Evolutionary conservation across 2,888 invertebrate genomes (phyloP), one percentile per base, ranked within the genome.

Genomic region (Pristionchus maxplancki): DNA sequence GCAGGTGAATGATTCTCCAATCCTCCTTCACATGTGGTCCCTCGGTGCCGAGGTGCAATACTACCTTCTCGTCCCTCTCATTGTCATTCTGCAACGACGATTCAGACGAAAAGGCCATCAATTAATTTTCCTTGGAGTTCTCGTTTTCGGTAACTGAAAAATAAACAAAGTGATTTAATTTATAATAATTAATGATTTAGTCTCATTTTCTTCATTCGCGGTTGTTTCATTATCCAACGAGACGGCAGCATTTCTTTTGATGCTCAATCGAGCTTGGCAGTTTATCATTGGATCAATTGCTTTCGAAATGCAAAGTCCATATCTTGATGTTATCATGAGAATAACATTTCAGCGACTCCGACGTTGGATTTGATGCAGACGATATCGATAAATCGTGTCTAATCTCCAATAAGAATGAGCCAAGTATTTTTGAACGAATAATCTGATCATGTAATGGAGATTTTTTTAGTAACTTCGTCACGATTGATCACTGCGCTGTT

Each of bases 21-120:
- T 81, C 28, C 81, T 81, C 37, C 81, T 81, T n/a, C 81, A 81
- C 31, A 50, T 50, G 81, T 81, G 81, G 81, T 81, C 81, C 5
- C 81, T 81, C 40, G 81, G 81, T 0, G 81, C 50, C 20, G 81
- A 81, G 28, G 81, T 81, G 15, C 81, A 81, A 81, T 81, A 50
- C 31, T 81, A 81, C 20, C 31, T 50, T 0, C 20, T 81, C 31
- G 81, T 50, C 0, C 81, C 81, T 37, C 28, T 81, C 2, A 48
- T 81, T 8, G 50, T 24, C 6, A 40, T 74, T 11, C 17, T 74
- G 11, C 74, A 74, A 24, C 17, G 40, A 40, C 40, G 24, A 37
- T 40, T 74, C 31, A 40, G 11, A 40, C 37, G 20, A 1, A 37
- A 37, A 11, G 28, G 20, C 2, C 74, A 74, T 24, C 37, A 74